Evolutionary conservation across 2,888 invertebrate genomes (phyloP), one percentile per base, ranked within the genome.

Genomic region (Tortricodes alternella): DNA sequence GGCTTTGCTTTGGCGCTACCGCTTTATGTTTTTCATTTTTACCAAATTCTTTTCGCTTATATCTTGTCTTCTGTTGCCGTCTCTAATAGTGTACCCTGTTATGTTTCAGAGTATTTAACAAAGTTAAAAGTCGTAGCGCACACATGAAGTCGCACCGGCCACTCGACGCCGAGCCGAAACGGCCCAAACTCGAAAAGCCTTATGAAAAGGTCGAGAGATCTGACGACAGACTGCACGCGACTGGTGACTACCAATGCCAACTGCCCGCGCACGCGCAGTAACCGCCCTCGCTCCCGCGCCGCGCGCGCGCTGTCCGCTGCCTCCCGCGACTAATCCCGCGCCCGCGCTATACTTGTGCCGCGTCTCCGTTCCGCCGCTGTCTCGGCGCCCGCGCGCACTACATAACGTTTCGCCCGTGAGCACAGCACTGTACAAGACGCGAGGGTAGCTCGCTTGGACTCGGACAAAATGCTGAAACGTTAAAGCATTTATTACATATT

Each of bases 141-240:
- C 99, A 99, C 92, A 99, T 99, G 99, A 99, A 99, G 92, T 98
- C 98, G 69, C 99, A 99, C 92, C 95, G 97, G 82, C 96, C 96
- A 74, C 95, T 95, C 83, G 97, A 97, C 91, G 93, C 95, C 85
- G 96, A 95, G 85, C 93, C 93, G 66, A 93, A 92, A 90, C 91
- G 93, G 90, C 92, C 93, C 78, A 94, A 93, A 83, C 88, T 89
- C 81, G 91, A 91, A 89, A 91, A 91, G 79, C 89, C 90, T 89
- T 91, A 91, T 90, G 90, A 89, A 89, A 90, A 89, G 89, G 90
- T 90, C 77, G 88, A 88, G 85, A 83, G 80, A 85, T 77, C 80
- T 73, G 89, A 89, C 74, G 89, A 89, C 75, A 86, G 85, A 82
- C 70, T 78, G 73, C 77, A 78, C 77, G 80, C 83, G 80, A 81